Evolutionary conservation across 2,888 invertebrate genomes (phyloP).

Genomic region (Leptopilina myrica): DNA sequence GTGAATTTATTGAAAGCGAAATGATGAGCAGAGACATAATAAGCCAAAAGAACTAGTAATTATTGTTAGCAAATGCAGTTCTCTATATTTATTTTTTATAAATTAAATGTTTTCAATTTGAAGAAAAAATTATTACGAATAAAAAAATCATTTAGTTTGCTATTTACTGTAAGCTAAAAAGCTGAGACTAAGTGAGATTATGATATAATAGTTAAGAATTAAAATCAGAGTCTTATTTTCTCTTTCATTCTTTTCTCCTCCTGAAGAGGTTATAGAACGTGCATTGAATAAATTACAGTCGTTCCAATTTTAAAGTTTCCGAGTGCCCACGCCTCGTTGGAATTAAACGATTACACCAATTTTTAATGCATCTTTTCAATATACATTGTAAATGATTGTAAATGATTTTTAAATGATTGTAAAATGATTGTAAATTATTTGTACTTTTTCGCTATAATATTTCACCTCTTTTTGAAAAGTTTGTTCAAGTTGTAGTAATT

Average conservation of each 20-base stretch:
- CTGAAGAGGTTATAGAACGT: conserved; percentile 12
- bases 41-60: no score
- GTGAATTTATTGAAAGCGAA: background rate
- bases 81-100: no score
- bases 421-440: no score
- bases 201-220: conserved; percentile 2
- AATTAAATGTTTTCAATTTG: no score
- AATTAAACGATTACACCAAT: conserved; percentile 55
- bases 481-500: no score
- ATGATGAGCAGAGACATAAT: conserved; percentile 26
- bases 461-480: background rate
- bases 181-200: background rate
- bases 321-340: conserved; percentile 50
- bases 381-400: no score
- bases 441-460: background rate
- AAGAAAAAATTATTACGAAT: no score
- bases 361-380: conserved; percentile 19
- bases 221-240: background rate
- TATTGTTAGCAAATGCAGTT: no score
- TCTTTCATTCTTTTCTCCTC: background rate
- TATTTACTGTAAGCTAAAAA: background rate
- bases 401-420: no score
- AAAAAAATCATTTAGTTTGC: background rate
- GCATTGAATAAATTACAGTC: conserved; percentile 45
- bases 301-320: conserved; percentile 52